A percentile compares a stretch with the other conserved stretches of the same genome.
Conservation (phyloP, 2,113 vertebrate species). For the Corvus cornix region DNA sequence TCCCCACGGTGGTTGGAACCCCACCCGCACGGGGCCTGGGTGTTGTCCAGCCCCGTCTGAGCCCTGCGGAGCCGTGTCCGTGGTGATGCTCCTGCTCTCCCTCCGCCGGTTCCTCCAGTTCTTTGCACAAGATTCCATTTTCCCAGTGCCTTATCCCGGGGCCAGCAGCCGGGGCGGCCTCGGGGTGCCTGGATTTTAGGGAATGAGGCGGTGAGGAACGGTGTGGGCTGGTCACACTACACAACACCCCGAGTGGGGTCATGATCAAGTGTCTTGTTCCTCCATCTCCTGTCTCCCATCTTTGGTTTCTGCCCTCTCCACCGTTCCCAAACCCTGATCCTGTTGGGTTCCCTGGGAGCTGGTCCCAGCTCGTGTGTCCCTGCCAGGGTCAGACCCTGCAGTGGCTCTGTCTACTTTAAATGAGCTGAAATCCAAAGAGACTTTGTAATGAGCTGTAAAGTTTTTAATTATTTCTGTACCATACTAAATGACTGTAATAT, state of each 20-base stretch:
- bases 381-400: neutral
- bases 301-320: neutral
- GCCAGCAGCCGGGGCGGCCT: neutral
- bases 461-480: conserved; percentile 69
- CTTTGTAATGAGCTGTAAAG: conserved; percentile 70
- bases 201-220: neutral
- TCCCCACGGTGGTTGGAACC: fast-evolving
- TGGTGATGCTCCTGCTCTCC: neutral
- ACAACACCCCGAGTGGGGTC: neutral
- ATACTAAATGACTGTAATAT: conserved; percentile 67
- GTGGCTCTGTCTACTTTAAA: neutral
- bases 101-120: fast-evolving
- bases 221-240: neutral
- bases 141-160: conserved; percentile 41
- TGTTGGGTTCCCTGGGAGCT: neutral
- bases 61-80: fast-evolving
- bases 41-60: fast-evolving
- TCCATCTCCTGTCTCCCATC: fast-evolving
- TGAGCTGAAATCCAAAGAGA: conserved; percentile 74
- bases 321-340: neutral
- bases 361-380: neutral
- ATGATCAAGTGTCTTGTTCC: neutral
- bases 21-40: fast-evolving
- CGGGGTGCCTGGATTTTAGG: neutral
- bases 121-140: neutral